These are phyloP conservation scores for Drosophila melanosoma DNA, from an alignment of 2,888 invertebrate species.

Conservation along the genomic window DNA sequence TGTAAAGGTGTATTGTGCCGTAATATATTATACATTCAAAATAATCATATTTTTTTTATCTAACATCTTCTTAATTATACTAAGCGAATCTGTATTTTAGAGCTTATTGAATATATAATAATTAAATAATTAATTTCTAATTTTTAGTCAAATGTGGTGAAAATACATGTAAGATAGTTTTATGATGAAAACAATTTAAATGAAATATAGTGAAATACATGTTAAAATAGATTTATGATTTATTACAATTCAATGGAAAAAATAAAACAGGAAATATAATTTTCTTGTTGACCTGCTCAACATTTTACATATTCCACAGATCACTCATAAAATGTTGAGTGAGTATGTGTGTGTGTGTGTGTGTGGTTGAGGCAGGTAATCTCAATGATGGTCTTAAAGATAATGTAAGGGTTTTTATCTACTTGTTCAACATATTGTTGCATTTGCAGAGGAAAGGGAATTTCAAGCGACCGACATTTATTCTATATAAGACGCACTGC, in stretches of 20 bases:
- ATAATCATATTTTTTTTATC: background rate
- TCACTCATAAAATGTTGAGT: constrained; percentile 38
- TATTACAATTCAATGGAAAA: constrained; percentile 2
- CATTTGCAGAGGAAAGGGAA: constrained; percentile 6
- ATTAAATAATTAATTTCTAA: too few species aligned
- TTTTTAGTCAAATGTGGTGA: too few species aligned
- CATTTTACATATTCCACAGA: constrained; percentile 19
- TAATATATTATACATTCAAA: background rate
- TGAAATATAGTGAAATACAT: background rate
- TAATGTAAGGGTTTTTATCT: constrained; percentile 35
- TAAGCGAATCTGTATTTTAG: background rate
- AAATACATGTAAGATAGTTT: too few species aligned
- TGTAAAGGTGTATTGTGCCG: background rate
- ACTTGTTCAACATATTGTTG: constrained; percentile 35
- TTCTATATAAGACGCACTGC: constrained; percentile 58
- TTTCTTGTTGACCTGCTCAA: constrained; percentile 30
- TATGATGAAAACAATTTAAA: too few species aligned
- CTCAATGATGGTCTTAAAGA: constrained; percentile 18
- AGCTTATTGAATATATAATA: too few species aligned
- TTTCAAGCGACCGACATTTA: background rate
- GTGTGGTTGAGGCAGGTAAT: constrained; percentile 33
- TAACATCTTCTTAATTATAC: background rate
- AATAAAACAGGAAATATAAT: constrained; percentile 9
- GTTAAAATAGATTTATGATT: background rate
- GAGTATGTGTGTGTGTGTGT: constrained; percentile 7